Evolutionary conservation across 2,797 vertebrate genomes (phyloP).

Genomic region (Otolemur crassicaudatus): DNA sequence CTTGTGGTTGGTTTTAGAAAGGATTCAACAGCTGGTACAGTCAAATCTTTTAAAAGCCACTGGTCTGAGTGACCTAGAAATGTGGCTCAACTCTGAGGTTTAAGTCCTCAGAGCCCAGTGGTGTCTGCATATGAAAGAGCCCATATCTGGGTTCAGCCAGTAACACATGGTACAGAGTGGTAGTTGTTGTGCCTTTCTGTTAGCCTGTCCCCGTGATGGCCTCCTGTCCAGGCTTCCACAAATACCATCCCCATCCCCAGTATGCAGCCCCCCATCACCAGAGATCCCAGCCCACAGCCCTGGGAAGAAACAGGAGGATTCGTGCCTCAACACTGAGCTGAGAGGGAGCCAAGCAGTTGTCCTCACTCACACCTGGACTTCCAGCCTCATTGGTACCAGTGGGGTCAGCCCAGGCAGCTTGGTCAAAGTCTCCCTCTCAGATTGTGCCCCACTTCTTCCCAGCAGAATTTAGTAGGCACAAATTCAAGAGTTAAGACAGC

Average conservation of each 20-base stretch:
- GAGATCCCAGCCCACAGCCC: accelerated
- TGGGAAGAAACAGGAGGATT: background rate
- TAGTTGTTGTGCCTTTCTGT: background rate
- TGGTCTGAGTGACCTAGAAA: background rate
- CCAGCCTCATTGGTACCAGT: background rate
- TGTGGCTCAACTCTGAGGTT: background rate
- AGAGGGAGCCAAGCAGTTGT: background rate
- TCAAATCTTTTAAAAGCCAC: background rate
- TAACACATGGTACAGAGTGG: too few relatives aligned
- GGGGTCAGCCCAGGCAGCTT: background rate
- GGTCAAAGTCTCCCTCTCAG: background rate
- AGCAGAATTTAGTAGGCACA: background rate
- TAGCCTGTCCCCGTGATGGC: background rate
- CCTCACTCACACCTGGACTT: background rate
- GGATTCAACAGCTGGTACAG: background rate
- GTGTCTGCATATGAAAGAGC: background rate
- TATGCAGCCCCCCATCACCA: background rate
- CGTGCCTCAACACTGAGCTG: accelerated
- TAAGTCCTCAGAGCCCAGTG: background rate
- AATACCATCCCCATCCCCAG: accelerated
- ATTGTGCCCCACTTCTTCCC: background rate
- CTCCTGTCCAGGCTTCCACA: background rate
- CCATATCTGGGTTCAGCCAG: background rate
- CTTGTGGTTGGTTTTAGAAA: background rate
- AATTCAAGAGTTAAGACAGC: background rate